These are phyloP conservation scores for Pseudomyrmex concolor DNA, from an alignment of 1,140 invertebrate species.

Conservation along the genomic window DNA sequence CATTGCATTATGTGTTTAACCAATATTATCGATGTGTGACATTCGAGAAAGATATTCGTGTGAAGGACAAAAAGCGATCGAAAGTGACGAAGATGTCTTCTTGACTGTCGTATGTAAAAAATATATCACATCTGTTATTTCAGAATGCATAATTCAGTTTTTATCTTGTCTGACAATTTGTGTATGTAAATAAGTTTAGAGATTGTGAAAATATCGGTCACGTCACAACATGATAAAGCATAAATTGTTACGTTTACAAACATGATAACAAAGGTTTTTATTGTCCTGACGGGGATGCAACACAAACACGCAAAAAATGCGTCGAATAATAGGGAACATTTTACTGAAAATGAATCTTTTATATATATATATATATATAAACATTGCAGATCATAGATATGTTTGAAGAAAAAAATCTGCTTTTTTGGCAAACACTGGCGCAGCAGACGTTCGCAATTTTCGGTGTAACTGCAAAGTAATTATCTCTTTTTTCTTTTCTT, in stretches of 20 bases:
- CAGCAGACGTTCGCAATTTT: conserved; percentile 20
- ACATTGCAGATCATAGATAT: neutral
- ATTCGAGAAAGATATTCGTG: neutral
- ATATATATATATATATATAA: neutral
- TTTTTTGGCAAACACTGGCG: neutral
- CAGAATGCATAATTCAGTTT: neutral
- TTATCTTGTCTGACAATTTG: neutral
- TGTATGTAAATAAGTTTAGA: neutral
- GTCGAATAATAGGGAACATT: neutral
- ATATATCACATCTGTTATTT: neutral
- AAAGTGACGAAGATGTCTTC: neutral
- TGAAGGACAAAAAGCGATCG: neutral
- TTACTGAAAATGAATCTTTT: neutral
- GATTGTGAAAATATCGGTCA: neutral
- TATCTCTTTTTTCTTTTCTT: conserved; percentile 5
- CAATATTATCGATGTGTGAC: conserved; percentile 7
- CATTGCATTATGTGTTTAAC: conserved; percentile 42
- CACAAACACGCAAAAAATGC: too few species aligned
- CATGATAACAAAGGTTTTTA: too few species aligned
- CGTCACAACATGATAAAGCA: too few species aligned
- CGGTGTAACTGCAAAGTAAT: conserved; percentile 37
- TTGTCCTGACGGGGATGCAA: too few species aligned
- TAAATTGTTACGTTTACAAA: too few species aligned
- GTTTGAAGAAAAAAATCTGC: neutral
- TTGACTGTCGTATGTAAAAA: neutral